phyloP scores from a whole-genome alignment of 2,113 vertebrate species.

The Cacatua alba region DNA sequence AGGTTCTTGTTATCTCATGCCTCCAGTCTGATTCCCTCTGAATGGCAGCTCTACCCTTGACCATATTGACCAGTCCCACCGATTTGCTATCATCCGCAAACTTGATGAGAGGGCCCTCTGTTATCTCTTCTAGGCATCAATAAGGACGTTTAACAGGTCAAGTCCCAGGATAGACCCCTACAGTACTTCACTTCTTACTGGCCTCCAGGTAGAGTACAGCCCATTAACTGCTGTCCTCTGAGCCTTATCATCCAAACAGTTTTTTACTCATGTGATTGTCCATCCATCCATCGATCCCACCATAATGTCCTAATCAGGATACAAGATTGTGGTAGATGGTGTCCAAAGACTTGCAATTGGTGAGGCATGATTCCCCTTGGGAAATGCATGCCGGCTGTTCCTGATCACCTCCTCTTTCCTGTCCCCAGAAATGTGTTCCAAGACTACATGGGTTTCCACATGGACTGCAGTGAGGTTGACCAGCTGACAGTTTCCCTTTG shows the following conservation, averaged over 20 bases:
- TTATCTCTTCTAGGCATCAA: background rate
- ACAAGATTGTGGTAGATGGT: rapidly evolving
- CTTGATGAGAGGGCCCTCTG: background rate
- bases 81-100: background rate
- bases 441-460: background rate
- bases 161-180: background rate
- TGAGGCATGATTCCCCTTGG: background rate
- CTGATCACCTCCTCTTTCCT: background rate
- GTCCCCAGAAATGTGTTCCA: background rate
- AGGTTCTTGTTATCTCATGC: background rate
- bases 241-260: background rate
- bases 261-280: background rate
- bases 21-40: background rate
- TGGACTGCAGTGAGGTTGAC: background rate
- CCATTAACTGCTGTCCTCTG: background rate
- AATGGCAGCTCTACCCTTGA: background rate
- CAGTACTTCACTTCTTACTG: background rate
- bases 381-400: background rate
- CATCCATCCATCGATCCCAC: background rate
- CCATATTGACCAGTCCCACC: background rate
- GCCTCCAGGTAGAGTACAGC: background rate
- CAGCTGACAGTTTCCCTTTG: background rate
- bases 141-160: background rate
- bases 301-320: background rate
- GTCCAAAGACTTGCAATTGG: background rate